Conservation (phyloP, 2,888 invertebrate species). For the Chymomyza amoena region DNA sequence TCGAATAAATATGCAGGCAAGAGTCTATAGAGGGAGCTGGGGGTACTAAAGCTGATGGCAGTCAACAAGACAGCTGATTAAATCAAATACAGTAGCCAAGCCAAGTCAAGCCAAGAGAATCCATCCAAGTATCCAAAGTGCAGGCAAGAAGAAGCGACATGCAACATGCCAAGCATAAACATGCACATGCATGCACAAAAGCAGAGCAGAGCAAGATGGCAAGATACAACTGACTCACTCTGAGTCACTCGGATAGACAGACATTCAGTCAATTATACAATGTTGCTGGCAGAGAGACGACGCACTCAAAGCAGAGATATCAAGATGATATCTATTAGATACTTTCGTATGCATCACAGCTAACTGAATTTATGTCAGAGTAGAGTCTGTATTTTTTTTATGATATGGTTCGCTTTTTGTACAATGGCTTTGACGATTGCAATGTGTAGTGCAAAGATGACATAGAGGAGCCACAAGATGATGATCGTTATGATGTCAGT, state of each 20-base stretch:
- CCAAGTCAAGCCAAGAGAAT: not conserved
- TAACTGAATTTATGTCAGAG: slow-evolving; percentile 70
- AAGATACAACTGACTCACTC: not conserved
- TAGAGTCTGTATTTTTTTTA: too few species aligned
- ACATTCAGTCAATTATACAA: slow-evolving; percentile 55
- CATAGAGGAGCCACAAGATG: not conserved
- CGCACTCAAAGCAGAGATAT: slow-evolving; percentile 24
- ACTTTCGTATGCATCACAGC: slow-evolving; percentile 65
- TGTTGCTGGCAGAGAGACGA: slow-evolving; percentile 26
- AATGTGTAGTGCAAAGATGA: not conserved
- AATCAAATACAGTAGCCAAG: slow-evolving; percentile 4
- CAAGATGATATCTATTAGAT: slow-evolving; percentile 68
- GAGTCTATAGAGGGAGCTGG: not conserved
- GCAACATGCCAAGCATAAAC: not conserved
- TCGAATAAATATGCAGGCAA: slow-evolving; percentile 1
- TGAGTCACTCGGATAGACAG: not conserved
- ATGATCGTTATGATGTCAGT: slow-evolving; percentile 15
- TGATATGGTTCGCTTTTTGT: slow-evolving; percentile 41
- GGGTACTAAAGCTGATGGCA: not conserved
- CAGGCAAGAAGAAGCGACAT: not conserved
- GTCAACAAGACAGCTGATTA: not conserved
- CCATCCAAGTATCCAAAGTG: not conserved
- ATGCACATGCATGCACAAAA: not conserved
- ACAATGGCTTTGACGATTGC: slow-evolving; percentile 14
- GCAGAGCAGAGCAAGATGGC: not conserved